These are phyloP conservation scores for Pachycephus smyrnensis DNA, from an alignment of 2,888 invertebrate species.

Conservation along the genomic window DNA sequence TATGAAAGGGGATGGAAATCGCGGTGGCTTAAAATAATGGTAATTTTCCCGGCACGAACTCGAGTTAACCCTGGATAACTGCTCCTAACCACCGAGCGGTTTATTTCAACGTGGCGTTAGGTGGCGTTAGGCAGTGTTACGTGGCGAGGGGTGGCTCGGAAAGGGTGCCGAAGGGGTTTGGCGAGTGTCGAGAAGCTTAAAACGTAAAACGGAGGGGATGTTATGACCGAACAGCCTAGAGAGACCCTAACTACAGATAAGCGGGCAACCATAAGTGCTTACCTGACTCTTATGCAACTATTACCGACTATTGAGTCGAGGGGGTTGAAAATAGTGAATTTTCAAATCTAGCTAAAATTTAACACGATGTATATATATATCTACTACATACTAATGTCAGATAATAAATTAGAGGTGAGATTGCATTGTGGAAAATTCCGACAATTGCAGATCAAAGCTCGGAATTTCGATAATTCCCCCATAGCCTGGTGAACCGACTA, in stretches of 20 bases:
- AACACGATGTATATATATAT: no score
- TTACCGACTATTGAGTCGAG: no score
- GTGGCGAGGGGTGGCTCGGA: neutral
- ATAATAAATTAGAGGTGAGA: no score
- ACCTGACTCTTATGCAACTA: neutral
- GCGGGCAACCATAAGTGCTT: constrained; percentile 33
- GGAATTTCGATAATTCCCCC: constrained; percentile 32
- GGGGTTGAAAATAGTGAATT: no score
- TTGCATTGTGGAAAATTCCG: no score
- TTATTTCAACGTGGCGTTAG: constrained; percentile 10
- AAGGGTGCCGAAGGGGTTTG: neutral
- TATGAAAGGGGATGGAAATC: no score
- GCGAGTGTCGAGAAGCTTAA: constrained; percentile 3
- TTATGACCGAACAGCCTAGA: constrained; percentile 22
- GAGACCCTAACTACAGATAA: constrained; percentile 36
- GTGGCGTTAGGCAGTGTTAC: neutral
- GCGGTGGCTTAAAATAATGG: constrained; percentile 14
- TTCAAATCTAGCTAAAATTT: no score
- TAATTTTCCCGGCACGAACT: constrained; percentile 19
- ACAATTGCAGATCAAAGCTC: neutral
- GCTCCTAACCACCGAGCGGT: constrained; percentile 26
- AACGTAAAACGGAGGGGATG: constrained; percentile 8
- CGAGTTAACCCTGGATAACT: constrained; percentile 24
- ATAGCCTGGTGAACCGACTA: constrained; percentile 14
- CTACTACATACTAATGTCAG: no score